Evolutionary conservation across 2,888 invertebrate genomes (phyloP).

Genomic region (Tanytarsus gracilentus): DNA sequence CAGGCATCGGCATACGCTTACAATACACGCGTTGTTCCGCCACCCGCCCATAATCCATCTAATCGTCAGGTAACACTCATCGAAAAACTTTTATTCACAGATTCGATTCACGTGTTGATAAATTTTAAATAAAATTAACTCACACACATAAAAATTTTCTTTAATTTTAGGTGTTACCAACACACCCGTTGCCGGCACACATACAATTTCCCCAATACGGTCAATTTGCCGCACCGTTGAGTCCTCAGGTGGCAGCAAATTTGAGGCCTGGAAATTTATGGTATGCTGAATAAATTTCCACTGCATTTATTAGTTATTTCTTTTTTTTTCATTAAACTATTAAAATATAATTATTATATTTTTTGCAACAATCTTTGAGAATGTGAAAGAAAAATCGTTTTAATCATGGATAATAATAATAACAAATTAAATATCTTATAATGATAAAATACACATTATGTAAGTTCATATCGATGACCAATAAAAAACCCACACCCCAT

Average conservation of each 20-base stretch:
- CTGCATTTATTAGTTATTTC: slow-evolving; percentile 17
- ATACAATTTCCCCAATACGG: slow-evolving; percentile 65
- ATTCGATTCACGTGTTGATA: not conserved
- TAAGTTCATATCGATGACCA: too few species aligned
- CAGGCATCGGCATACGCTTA: slow-evolving; percentile 42
- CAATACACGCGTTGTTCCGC: slow-evolving; percentile 39
- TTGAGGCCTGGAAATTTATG: slow-evolving; percentile 18
- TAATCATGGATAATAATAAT: too few species aligned
- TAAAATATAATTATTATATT: not conserved
- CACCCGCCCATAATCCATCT: slow-evolving; percentile 44
- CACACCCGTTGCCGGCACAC: slow-evolving; percentile 73
- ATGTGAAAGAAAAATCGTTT: not conserved
- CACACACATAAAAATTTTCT: not conserved
- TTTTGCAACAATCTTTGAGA: not conserved
- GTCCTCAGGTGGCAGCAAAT: slow-evolving; percentile 44
- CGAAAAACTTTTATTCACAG: not conserved
- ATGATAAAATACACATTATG: too few species aligned
- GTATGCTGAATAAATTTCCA: slow-evolving; percentile 23
- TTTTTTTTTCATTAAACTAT: not conserved
- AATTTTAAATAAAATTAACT: not conserved
- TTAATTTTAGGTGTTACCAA: slow-evolving; percentile 49
- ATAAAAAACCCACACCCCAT: too few species aligned
- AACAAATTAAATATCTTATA: not conserved
- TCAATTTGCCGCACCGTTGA: slow-evolving; percentile 43
- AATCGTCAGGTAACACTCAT: slow-evolving; percentile 41